Evolutionary conservation across 30 jellyfish, hydroid and myxozoan genomes (phyloP).

Genomic region (Pelagia noctiluca): DNA sequence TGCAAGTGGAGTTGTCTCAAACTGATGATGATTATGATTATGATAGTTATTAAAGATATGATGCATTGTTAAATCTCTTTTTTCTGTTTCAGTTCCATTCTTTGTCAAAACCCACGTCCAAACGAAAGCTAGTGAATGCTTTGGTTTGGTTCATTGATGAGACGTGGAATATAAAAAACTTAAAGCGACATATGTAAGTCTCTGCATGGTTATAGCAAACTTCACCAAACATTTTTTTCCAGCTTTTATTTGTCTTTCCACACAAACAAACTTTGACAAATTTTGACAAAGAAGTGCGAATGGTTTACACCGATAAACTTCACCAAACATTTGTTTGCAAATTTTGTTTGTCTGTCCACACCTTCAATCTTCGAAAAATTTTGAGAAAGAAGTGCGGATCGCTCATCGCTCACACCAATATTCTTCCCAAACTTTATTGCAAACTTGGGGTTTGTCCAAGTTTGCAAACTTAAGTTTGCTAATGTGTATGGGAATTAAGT

Average conservation of each 20-base stretch:
- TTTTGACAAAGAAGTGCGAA: not conserved
- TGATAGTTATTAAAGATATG: not conserved
- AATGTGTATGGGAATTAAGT: too few relatives aligned
- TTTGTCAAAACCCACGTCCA: not conserved
- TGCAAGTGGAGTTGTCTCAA: not conserved
- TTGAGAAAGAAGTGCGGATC: too few relatives aligned
- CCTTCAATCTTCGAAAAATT: too few relatives aligned
- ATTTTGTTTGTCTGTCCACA: too few relatives aligned
- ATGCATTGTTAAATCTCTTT: not conserved
- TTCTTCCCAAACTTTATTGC: too few relatives aligned
- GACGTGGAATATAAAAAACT: slow-evolving; percentile 34
- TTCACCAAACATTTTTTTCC: not conserved
- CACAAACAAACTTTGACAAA: not conserved
- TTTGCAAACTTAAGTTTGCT: too few relatives aligned
- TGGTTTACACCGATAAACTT: not conserved
- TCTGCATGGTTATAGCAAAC: not conserved
- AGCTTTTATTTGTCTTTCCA: not conserved
- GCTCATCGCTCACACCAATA: too few relatives aligned
- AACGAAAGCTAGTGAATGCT: slow-evolving; percentile 3
- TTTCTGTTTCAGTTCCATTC: slow-evolving; percentile 38
- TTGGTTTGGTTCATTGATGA: slow-evolving; percentile 70
- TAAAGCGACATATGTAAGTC: slow-evolving; percentile 56
- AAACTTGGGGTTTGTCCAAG: too few relatives aligned
- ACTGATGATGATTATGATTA: not conserved
- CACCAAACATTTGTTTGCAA: not conserved